Base-by-base conservation (phyloP, 2,888 invertebrate genomes). In the Pseudanteris insignis region DNA sequence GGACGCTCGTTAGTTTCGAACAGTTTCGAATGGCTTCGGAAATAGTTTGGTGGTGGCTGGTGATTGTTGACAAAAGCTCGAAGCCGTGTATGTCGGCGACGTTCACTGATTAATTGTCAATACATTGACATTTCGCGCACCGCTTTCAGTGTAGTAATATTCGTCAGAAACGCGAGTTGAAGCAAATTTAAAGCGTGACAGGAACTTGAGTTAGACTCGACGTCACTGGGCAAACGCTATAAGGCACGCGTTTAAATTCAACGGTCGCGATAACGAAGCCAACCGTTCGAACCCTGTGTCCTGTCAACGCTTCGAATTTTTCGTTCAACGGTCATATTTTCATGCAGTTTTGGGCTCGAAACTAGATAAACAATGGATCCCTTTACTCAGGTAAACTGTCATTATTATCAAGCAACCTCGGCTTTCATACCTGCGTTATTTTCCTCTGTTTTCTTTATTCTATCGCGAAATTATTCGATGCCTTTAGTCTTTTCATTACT, bases 341-440 rank as follows among this genome's bases (percentile, higher is more conserved):
- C n/a, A n/a, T 8, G 30, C 33, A 5, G n/a, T 29, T 11, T 29
- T 11, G 2, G 11, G 11, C 2, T 7, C 4, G 18, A 38, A 26
- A 2, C 7, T 2, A 9, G 15, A 46, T 46, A 46, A 28, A 72
- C 68, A 73, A 87, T 88, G 87, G 87, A 88, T 82, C 85, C 86
- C 40, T 87, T 87, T 72, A 86, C 87, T 68, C 86, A 87, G 84
- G 88, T 87, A 83, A 74, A 81, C 6, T 15, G 15, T 28, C 18
- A 26, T 25, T 37, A 7, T 46, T 40, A 13, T 40, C 33, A 11
- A 26, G 18, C 14, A 18, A 4, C 18, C 18, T 4, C 18, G 18
- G 18, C 18, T 18, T 18, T 18, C 3, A 18, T 18, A 6, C 18
- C 18, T 18, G 18, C 18, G 6, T 6, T 6, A 12, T 7, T 28